Base-by-base conservation (phyloP, 2,888 invertebrate genomes). In the Ichneumon xanthorius region DNA sequence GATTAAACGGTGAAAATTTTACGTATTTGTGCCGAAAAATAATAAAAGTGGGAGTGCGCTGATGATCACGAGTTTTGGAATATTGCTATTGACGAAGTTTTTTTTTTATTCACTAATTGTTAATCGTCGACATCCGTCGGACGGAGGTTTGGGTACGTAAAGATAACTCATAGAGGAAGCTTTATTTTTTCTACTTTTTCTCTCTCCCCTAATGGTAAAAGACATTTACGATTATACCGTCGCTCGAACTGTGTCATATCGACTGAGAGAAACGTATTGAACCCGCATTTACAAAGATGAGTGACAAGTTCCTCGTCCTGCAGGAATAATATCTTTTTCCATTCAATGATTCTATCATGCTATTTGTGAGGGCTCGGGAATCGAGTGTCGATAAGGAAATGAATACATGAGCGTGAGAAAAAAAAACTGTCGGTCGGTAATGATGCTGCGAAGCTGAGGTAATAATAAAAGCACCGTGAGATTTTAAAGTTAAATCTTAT, bases 341-440 rank as follows among this genome's bases (percentile, higher is more conserved):
- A 55, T 68, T 71, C 75, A 48, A 70, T n/a, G 37, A 71, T 63
- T 58, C 11, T 9, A 40, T 45, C 58, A 61, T n/a, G 55, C 37
- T 11, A 33, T 40, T 55, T 55, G 58, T 68, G 58, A 6, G n/a
- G 53, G 4, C 11, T 33, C 14, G 14, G n/a, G 33, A 53, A 72
- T 72, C 58, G 58, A 68, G 70, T 79, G 75, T 68, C 82, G 77
- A 84, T 76, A 63, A 80, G 79, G 45, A 53, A 85, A 85, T 73
- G 68, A 58, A 61, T 65, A n/a, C 50, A 48, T 70, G 37, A 61
- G 19, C 37, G 37, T 72, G 67, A 48, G 75, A 67, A 50, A 55
- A 81, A 48, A 30, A 40, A 40, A 9, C 40, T 63, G 26, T 26
- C 65, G 11, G 70, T 76, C 33, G 33, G 4, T 33, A 30, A 30